Conservation (phyloP, 2,888 invertebrate species). For the Belgica antarctica region DNA sequence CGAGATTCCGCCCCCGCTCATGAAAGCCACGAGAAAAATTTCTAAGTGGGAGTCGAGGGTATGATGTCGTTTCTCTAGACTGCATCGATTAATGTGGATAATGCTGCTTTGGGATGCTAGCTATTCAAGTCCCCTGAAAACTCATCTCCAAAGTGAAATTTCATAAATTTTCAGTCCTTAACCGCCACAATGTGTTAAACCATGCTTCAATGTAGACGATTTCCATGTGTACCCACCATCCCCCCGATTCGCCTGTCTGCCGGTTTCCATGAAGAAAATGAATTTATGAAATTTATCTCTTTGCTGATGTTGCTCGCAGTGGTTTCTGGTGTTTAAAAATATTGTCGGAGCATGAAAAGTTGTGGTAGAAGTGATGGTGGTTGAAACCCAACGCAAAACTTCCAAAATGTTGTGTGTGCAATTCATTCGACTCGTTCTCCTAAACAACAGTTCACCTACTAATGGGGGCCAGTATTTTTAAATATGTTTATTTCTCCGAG, state of each 20-base stretch:
- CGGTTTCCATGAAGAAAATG: neutral
- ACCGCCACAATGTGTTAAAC: constrained; percentile 33
- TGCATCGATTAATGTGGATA: neutral
- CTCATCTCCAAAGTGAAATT: neutral
- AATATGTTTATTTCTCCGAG: constrained; percentile 35
- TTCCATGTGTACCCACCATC: neutral
- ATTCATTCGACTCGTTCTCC: neutral
- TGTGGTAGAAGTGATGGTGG: neutral
- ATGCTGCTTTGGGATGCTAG: neutral
- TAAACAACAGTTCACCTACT: no score
- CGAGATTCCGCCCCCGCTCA: neutral
- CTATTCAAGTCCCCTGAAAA: neutral
- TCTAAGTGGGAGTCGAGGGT: no score
- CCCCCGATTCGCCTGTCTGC: neutral
- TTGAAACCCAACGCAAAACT: no score
- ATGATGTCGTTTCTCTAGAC: neutral
- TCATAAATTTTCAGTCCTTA: constrained; percentile 22
- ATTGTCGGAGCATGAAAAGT: constrained; percentile 16
- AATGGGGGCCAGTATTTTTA: neutral
- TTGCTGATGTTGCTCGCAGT: constrained; percentile 18
- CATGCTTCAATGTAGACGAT: constrained; percentile 20
- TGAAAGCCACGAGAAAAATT: neutral
- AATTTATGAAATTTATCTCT: constrained; percentile 14
- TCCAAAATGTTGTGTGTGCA: no score
- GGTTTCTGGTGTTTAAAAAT: constrained; percentile 25